Base-by-base conservation (phyloP, 2,888 invertebrate species). In the Diarsia mendica region DNA sequence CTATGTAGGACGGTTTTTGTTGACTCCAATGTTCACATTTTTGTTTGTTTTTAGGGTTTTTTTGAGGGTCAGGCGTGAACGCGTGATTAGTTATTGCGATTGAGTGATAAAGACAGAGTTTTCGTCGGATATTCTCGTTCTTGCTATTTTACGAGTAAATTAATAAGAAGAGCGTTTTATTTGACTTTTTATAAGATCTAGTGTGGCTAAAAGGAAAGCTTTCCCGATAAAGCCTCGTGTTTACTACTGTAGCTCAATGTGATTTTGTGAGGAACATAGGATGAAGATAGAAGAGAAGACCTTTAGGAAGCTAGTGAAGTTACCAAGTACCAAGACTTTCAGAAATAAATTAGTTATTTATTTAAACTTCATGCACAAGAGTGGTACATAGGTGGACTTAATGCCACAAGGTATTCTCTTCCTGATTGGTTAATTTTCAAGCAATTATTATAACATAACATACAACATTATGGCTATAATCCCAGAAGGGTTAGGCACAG, bases 1-100 rank as follows among this genome's bases (percentile, higher is more conserved):
- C 28, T 77, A 18, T 61, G 39, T 70, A 18, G 48, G 44, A 58
- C 28, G 13, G 53, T 71, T 83, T 78, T 83, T 78, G 70, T 78
- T 67, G 20, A 48, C 6, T 46, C 23, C 3, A 55, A 60, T 53
- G 48, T 44, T 61, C 28, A 51, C n/a, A 28, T 66, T 79, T 75
- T 69, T 51, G 46, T 70, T 60, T 70, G 11, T 46, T 60, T 63
- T 78, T 63, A 1, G 1, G 46, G 3, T 10, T 44, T 64, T 64
- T 72, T 49, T 23, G 11, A 63, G 67, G n/a, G 15, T n/a, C n/a
- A 49, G 0, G 18, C 53, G 33, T 60, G 13, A 28, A 4, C 9
- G n/a, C 18, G 20, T n/a, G 9, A 44, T 73, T 46, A 46, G 15
- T 60, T 60, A 60, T 23, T 15, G 46, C 8, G 20, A 15, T 74